These are phyloP conservation scores for Nannobrachium achirus DNA, from an alignment of 2,113 vertebrate genomes.

Conservation along the genomic window DNA sequence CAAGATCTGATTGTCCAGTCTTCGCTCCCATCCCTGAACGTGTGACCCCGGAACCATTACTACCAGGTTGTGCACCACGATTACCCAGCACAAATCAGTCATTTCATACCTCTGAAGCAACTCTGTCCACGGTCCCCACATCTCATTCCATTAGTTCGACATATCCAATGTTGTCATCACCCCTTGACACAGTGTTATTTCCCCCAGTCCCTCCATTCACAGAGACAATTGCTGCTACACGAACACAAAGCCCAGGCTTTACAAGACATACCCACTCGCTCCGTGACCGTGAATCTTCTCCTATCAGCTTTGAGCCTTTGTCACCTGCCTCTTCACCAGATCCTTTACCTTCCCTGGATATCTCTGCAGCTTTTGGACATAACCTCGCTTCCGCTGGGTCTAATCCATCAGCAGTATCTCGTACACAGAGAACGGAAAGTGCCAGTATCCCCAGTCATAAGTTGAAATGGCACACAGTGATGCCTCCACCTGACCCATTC, in stretches of 20 bases:
- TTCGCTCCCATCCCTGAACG: conserved; percentile 11
- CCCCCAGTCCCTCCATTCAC: neutral
- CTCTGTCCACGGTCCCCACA: conserved; percentile 1
- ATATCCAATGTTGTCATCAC: neutral
- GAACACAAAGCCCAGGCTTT: conserved; percentile 11
- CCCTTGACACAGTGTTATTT: conserved; percentile 23
- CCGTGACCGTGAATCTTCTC: conserved; percentile 48
- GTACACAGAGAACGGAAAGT: neutral
- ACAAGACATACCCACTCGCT: conserved; percentile 31
- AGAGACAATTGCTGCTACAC: conserved; percentile 5
- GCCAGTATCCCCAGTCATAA: conserved; percentile 21
- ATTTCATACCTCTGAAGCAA: neutral
- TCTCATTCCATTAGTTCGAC: conserved; percentile 33
- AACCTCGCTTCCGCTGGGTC: conserved; percentile 7
- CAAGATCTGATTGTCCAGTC: neutral
- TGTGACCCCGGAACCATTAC: neutral
- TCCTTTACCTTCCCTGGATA: conserved; percentile 49
- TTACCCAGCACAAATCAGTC: conserved; percentile 15
- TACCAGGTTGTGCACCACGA: conserved; percentile 20
- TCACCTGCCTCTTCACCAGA: conserved; percentile 61
- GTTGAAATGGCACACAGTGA: conserved; percentile 71
- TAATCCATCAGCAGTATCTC: neutral
- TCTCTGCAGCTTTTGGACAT: conserved; percentile 26
- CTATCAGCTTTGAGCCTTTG: conserved; percentile 59
- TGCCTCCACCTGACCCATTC: conserved; percentile 52